A percentile compares a stretch with the other conserved stretches of the same genome.
Conservation (phyloP, 2,113 vertebrate genomes). For the Etheostoma cragini region DNA sequence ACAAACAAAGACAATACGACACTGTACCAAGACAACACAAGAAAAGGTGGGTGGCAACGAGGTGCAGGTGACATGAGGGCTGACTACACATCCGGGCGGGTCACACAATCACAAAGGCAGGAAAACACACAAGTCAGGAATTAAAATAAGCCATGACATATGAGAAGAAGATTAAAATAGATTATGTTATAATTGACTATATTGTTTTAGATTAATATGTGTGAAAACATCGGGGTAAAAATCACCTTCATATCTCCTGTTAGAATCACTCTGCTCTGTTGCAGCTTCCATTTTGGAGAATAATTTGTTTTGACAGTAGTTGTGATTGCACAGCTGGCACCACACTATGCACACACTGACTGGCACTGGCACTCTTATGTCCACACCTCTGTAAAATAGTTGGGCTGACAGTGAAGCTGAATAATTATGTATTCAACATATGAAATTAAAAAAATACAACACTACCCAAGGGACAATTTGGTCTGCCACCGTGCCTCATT, state of each 20-base stretch:
- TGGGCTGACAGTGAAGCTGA: conserved; percentile 17
- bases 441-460: conserved; percentile 15
- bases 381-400: not conserved
- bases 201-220: not conserved
- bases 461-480: conserved; percentile 34
- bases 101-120: too few species aligned
- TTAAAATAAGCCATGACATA: too few species aligned
- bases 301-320: conserved; percentile 18
- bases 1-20: too few species aligned
- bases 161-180: too few species aligned
- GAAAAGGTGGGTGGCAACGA: too few species aligned
- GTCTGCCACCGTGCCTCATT: conserved; percentile 34
- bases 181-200: too few species aligned
- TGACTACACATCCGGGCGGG: too few species aligned
- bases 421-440: conserved; percentile 35
- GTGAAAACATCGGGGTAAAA: conserved; percentile 16
- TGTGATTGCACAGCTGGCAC: conserved; percentile 31
- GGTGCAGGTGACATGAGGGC: too few species aligned
- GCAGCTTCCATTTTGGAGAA: not conserved
- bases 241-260: not conserved
- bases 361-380: not conserved
- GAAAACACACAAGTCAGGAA: too few species aligned
- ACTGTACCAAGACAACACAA: too few species aligned
- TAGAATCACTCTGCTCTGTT: not conserved
- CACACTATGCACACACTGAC: not conserved